Percentiles rank a stretch among this genome's conserved stretches.
These are phyloP conservation scores for Hemithea aestivaria DNA, from an alignment of 2,888 invertebrate species.

Conservation along the genomic window DNA sequence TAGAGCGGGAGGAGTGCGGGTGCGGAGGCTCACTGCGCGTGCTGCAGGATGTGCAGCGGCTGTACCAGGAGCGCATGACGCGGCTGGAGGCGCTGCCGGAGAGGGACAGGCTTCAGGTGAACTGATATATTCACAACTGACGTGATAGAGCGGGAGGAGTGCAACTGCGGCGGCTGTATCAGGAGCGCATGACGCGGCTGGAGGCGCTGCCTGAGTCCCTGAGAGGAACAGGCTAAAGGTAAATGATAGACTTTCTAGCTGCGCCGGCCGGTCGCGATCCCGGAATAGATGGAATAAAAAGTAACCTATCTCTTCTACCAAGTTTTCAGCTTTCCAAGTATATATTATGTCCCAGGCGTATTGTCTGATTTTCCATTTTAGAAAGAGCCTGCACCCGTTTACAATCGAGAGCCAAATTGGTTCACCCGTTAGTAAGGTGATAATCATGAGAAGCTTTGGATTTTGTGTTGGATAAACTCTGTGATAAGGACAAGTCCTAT, in stretches of 20 bases:
- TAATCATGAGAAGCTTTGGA: no score
- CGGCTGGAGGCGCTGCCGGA: conserved; percentile 72
- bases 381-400: no score
- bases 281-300: no score
- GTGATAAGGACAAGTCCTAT: no score
- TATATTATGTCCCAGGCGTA: no score
- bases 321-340: no score
- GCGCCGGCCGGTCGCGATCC: no score
- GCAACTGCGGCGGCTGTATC: conserved; percentile 80
- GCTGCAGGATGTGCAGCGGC: conserved; percentile 79
- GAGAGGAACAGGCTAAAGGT: conserved; percentile 50
- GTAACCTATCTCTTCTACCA: no score
- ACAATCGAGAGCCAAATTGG: no score
- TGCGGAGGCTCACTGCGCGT: conserved; percentile 65
- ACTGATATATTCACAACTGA: conserved; percentile 2
- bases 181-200: conserved; percentile 78
- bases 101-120: conserved; percentile 46
- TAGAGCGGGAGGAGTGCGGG: conserved; percentile 43
- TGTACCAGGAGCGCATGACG: conserved; percentile 81
- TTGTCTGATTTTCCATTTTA: no score
- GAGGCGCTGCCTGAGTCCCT: conserved; percentile 65
- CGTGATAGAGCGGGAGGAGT: conserved; percentile 61
- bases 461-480: no score
- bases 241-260: background rate
- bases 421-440: no score